These are phyloP conservation scores for Lytechinus variegatus DNA, from an alignment of 35 echinoderm and acorn worm genomes.

Conservation along the genomic window DNA sequence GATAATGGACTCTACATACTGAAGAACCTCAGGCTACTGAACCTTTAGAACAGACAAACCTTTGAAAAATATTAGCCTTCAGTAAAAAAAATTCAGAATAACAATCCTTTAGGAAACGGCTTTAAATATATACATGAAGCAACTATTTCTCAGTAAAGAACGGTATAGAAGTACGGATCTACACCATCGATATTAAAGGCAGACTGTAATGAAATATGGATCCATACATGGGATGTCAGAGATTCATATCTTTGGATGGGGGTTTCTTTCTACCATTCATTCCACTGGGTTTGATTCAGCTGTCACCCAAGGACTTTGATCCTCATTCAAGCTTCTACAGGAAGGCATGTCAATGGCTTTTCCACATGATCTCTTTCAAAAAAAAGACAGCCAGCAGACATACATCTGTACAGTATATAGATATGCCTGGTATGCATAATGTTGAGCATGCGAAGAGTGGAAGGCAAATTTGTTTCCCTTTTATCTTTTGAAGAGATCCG, in stretches of 20 bases:
- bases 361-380: constrained; percentile 28
- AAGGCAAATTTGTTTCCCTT: constrained; percentile 14
- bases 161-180: background rate
- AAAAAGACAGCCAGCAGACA: background rate
- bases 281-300: constrained; percentile 32
- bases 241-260: background rate
- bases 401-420: background rate
- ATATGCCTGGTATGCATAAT: constrained; percentile 46
- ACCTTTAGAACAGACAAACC: no score
- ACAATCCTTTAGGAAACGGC: no score
- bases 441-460: background rate
- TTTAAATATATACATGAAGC: no score
- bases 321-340: constrained; percentile 24
- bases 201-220: constrained; percentile 1
- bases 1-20: no score
- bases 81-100: no score
- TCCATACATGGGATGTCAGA: constrained; percentile 8
- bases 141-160: no score
- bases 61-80: no score
- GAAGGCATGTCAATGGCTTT: constrained; percentile 45
- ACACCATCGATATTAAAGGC: background rate
- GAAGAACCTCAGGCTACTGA: no score
- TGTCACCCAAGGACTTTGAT: constrained; percentile 33
- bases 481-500: background rate
- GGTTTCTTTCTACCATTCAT: background rate